Base-by-base conservation (phyloP, 1,140 invertebrate species). In the Aphis gossypii region DNA sequence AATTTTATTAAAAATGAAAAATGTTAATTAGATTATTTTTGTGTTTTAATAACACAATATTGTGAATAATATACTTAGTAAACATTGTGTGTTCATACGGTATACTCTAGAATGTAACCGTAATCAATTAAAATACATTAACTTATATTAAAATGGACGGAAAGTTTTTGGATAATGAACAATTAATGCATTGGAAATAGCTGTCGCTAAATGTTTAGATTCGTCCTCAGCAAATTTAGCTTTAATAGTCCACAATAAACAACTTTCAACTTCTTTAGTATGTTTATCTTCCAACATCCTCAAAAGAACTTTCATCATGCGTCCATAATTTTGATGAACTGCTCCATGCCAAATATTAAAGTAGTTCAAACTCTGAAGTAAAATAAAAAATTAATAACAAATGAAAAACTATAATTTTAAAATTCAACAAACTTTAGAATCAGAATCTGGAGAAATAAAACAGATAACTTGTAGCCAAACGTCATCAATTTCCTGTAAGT, bases 321-420 rank as follows among this genome's bases (percentile, higher is more conserved):
- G 96, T 0, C 98, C 98, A 95, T 97, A 98, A 91, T 98, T 97
- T 94, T 96, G 96, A 94, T 97, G 95, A 14, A 97, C 96, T 94
- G 97, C 96, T 30, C 97, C 97, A 95, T 99, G 97, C 97, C 97
- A 98, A 54, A 98, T 95, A 11, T 96, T 96, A 94, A 99, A 97
- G 44, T 94, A 94, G 11, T 93, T 93, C 9, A 94, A 93, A 54
- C 48, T 93, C 94, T 95, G 89, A 18, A 94, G 94, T 30, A 90
- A 90, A 93, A 38, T 41, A 44, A 94, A 30, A 90, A 94, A 94
- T 54, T 76, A 56, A 11, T 48, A 41, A 54, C n/a, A 56, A 89
- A 56, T 90, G 48, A 38, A 44, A 82, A 44, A 94, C 44, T 44
- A 41, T 41, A 54, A 93, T 90, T 94, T 94, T 94, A 94, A 94